Percentiles rank a stretch among this genome's conserved stretches.
Evolutionary conservation across 2,113 vertebrate genomes (phyloP).

Genomic region (Typhlomys cinereus): DNA sequence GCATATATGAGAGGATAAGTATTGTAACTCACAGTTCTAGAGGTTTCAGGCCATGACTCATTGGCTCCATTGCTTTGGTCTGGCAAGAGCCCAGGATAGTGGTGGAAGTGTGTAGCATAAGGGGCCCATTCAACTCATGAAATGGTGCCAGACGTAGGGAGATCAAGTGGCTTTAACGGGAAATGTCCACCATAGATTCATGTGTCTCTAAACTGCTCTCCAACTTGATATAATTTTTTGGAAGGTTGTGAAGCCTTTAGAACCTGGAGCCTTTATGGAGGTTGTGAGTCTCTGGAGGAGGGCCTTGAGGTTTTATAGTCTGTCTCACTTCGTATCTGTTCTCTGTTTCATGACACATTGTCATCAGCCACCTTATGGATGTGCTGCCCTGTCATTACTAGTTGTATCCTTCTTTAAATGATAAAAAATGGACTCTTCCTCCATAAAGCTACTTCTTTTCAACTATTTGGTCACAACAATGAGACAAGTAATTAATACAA

Average conservation of each 20-base stretch:
- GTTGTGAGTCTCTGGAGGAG: too few species aligned
- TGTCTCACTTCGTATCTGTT: background rate
- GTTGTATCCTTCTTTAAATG: background rate
- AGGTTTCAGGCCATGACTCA: background rate
- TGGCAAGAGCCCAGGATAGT: too few species aligned
- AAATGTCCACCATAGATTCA: background rate
- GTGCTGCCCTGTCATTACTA: background rate
- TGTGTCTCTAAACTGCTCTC: background rate
- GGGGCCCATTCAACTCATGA: background rate
- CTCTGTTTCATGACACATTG: too few species aligned
- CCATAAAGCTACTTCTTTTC: background rate
- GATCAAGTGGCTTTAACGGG: background rate
- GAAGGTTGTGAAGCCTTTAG: background rate
- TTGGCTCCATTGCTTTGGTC: rapidly evolving
- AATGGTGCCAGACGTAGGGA: background rate
- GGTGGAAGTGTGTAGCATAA: too few species aligned
- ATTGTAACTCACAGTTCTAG: background rate
- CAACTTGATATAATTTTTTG: background rate
- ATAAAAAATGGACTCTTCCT: background rate
- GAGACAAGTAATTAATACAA: background rate
- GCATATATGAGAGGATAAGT: too few species aligned
- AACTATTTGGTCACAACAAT: background rate
- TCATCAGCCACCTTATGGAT: too few species aligned
- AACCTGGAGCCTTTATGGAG: background rate
- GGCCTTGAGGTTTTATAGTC: background rate